Evolutionary conservation across 2,888 invertebrate genomes (phyloP), one percentile per base, ranked within the genome.

Genomic region (Polydrusus pterygomalis): DNA sequence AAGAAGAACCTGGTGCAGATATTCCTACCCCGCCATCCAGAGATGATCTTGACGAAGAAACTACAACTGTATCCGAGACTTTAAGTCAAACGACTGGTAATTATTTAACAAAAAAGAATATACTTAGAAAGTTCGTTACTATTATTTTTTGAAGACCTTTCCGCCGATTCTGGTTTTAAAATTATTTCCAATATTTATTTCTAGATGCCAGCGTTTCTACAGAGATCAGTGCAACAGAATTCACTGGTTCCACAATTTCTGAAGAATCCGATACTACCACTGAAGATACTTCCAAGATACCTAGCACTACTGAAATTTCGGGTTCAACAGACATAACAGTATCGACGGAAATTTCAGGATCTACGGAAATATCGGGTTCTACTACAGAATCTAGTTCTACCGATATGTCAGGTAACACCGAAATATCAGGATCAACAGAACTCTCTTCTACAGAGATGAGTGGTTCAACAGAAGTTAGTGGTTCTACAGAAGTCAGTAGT

Each of bases 401-500:
- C 2, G 82, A 80, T 70, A 76, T 79, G 40, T 79, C 82, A 30
- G 80, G 75, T 11, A 71, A 25, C 18, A 68, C 74, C 34, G 69
- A 65, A 45, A 17, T 11, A 17, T 72, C 71, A 18, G 74, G 34
- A 30, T 70, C 62, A 10, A 78, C 77, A 40, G 63, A 47, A 62
- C 18, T 30, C 20, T 30, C 72, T 60, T 38, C 63, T 17, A 77
- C 78, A n/a, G n/a, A n/a, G n/a, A n/a, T n/a, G n/a, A n/a, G n/a
- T 51, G 79, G 75, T 6, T 76, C 76, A 47, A 79, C 80, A 30
- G 81, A 79, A 75, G 70, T 79, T 51, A 78, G 80, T n/a, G n/a
- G n/a, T n/a, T n/a, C n/a, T n/a, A n/a, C n/a, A n/a, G n/a, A n/a
- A n/a, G n/a, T n/a, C n/a, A n/a, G n/a, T 51, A 79, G 75, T 6